These are phyloP conservation scores for Dryobates pubescens DNA, from an alignment of 2,797 vertebrate species.

Conservation along the genomic window DNA sequence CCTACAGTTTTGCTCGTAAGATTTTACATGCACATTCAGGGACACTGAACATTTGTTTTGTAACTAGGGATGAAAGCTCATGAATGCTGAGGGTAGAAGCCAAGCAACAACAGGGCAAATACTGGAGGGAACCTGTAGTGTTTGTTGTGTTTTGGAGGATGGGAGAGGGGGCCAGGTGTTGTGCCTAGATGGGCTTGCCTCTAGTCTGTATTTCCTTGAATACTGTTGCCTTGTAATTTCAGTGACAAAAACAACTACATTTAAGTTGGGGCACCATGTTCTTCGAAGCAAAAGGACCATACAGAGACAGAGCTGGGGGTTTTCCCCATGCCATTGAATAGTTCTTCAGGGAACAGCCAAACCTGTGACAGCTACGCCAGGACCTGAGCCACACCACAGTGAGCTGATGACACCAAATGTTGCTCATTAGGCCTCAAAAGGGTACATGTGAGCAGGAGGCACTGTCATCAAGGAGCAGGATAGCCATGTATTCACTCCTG, in stretches of 20 bases:
- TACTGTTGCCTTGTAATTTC: neutral
- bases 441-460: fast-evolving
- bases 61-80: neutral
- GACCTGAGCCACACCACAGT: fast-evolving
- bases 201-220: neutral
- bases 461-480: neutral
- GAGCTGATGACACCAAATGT: neutral
- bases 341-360: neutral
- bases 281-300: neutral
- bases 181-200: neutral
- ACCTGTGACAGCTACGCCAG: neutral
- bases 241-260: neutral
- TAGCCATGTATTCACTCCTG: neutral
- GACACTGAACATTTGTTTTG: neutral
- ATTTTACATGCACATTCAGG: neutral
- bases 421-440: fast-evolving
- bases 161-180: neutral
- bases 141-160: neutral
- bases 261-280: neutral
- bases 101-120: neutral
- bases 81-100: neutral
- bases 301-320: neutral
- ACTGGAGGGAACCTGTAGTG: neutral
- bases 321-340: neutral
- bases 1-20: neutral